phyloP scores from a whole-genome alignment of 2,797 vertebrate species.

The Cirrhinus mrigala region DNA sequence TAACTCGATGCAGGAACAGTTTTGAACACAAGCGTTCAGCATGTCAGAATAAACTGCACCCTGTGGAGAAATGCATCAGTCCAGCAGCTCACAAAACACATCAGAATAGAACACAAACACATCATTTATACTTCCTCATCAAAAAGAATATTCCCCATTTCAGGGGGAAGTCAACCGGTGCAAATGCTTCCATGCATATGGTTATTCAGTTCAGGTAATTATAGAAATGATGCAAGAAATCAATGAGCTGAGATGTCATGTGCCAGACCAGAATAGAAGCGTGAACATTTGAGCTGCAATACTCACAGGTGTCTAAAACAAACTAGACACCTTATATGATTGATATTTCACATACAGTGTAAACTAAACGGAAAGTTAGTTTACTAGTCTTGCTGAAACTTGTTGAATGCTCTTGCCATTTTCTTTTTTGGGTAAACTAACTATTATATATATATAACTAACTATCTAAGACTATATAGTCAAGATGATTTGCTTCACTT shows the following conservation, averaged over 20 bases:
- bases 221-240: slow-evolving; percentile 35
- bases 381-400: background rate
- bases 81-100: slow-evolving; percentile 16
- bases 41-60: slow-evolving; percentile 11
- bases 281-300: slow-evolving; percentile 21
- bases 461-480: background rate
- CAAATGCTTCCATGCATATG: background rate
- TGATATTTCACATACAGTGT: background rate
- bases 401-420: background rate
- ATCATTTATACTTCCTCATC: background rate
- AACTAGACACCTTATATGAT: background rate
- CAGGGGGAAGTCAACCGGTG: slow-evolving; percentile 1
- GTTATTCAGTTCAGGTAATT: slow-evolving; percentile 18
- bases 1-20: background rate
- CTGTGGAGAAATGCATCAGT: slow-evolving; percentile 28
- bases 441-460: background rate
- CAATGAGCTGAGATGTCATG: slow-evolving; percentile 10
- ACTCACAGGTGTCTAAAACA: background rate
- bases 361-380: background rate
- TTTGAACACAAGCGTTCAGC: background rate
- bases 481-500: background rate
- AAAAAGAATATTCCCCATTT: background rate
- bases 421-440: background rate
- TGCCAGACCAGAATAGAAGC: slow-evolving; percentile 14
- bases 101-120: background rate